Conservation (phyloP, 2,888 invertebrate species). For the Cremastobaeus sp. region DNA sequence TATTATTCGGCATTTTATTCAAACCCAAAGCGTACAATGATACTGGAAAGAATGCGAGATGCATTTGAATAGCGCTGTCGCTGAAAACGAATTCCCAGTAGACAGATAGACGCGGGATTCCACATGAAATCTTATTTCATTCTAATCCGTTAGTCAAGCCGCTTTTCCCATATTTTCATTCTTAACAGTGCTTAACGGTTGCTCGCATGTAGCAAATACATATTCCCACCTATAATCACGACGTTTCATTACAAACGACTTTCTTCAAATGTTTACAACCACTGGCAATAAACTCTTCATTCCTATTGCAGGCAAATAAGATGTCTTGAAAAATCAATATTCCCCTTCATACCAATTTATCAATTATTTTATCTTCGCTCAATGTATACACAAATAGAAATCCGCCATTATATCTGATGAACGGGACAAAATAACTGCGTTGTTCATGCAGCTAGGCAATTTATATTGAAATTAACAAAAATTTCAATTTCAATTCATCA, state of each 20-base stretch:
- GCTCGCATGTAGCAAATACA: conserved; percentile 21
- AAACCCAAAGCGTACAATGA: too few species aligned
- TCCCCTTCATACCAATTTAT: background rate
- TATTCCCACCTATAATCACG: conserved; percentile 37
- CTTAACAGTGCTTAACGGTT: conserved; percentile 37
- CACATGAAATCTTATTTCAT: conserved; percentile 28
- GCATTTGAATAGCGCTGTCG: too few species aligned
- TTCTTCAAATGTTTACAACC: conserved; percentile 36
- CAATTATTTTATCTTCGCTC: conserved; percentile 5
- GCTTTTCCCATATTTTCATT: conserved; percentile 50
- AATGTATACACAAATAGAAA: too few species aligned
- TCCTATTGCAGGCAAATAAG: conserved; percentile 6
- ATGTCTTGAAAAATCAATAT: background rate
- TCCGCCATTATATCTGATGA: too few species aligned
- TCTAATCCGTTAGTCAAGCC: conserved; percentile 12
- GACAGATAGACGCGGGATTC: too few species aligned
- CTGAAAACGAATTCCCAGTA: too few species aligned
- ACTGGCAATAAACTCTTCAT: conserved; percentile 1
- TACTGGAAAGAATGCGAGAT: too few species aligned
- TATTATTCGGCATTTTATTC: background rate
- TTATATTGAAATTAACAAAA: too few species aligned
- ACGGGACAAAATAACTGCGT: too few species aligned
- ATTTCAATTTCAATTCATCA: too few species aligned
- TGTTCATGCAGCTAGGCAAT: too few species aligned
- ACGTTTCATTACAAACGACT: conserved; percentile 26